Base-by-base conservation (phyloP, 2,888 invertebrate genomes). In the Aphidius colemani region DNA sequence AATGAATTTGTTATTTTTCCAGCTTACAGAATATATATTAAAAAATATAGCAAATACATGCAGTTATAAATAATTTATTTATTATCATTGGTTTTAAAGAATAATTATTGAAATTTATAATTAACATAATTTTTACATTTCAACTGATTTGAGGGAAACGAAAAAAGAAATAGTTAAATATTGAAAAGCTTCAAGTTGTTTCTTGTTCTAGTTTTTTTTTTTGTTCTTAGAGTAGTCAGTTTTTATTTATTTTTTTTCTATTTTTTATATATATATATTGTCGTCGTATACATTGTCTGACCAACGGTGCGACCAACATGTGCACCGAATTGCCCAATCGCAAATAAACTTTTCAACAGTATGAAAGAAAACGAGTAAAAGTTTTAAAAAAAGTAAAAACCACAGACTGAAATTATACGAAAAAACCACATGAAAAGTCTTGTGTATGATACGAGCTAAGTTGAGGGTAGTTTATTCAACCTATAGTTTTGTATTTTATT, bases 321-420 rank as follows among this genome's bases (percentile, higher is more conserved):
- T 73, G 74, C 71, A 66, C 55, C 67, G 66, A 71, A 72, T 71
- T 66, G 68, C 69, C 68, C 68, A 63, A 73, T 71, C 70, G 64
- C 69, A 69, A 70, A 72, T 72, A 73, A 73, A 72, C 71, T 74
- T 75, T 68, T 65, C 63, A 40, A 57, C 45, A 10, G 30, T 30
- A 39, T 18, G 30, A 13, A 13, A 13, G 11, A 11, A 13, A 7
- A 40, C 10, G 53, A 40, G 18, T 11, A 48, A 13, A 48, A 13
- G 48, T 48, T 48, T 48, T 48, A 30, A 18, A 18, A 7, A 53
- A 53, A 53, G 43, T 30, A n/a, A 57, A 57, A 57, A 56, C 64
- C 57, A 57, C 61, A 30, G 30, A 51, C 51, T 40, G 49, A 64
- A 57, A 64, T 57, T 64, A 30, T 30, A 64, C 60, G 49, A 60